Percentiles rank a stretch among this genome's conserved stretches.
These are phyloP conservation scores for Naso thynnoides DNA, from an alignment of 2,797 vertebrate species.

Conservation along the genomic window DNA sequence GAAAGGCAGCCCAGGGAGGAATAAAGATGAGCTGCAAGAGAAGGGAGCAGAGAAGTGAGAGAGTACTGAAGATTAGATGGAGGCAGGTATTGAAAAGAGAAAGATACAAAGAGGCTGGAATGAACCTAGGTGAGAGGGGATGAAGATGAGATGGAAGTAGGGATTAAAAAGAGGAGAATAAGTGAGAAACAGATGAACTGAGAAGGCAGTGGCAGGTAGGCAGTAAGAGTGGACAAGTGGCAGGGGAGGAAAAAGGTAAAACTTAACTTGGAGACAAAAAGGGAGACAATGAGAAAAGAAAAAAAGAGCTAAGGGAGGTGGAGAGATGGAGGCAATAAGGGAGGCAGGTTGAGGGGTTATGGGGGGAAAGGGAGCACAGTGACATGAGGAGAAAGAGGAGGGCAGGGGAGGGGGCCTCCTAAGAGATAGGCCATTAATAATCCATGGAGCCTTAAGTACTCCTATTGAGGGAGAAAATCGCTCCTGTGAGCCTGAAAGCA, in stretches of 20 bases:
- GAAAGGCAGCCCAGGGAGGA: background rate
- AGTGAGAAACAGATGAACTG: constrained; percentile 44
- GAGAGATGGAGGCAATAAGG: background rate
- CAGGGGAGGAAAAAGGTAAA: constrained; percentile 5
- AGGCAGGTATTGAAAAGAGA: constrained; percentile 30
- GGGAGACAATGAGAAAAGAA: constrained; percentile 27
- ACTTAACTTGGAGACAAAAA: constrained; percentile 21
- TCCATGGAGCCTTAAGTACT: constrained; percentile 80
- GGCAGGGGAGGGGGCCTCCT: constrained; percentile 29
- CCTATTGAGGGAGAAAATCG: constrained; percentile 75
- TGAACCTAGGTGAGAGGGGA: constrained; percentile 14
- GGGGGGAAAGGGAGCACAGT: constrained; percentile 11
- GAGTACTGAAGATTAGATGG: constrained; percentile 38
- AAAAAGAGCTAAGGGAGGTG: constrained; percentile 9
- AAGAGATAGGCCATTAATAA: constrained; percentile 80
- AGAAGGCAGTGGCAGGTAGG: background rate
- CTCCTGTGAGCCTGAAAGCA: constrained; percentile 65
- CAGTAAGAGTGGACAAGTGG: background rate
- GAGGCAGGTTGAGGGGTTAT: background rate
- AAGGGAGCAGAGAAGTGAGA: background rate
- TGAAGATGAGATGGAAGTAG: constrained; percentile 36
- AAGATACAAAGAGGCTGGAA: constrained; percentile 28
- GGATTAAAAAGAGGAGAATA: constrained; percentile 20
- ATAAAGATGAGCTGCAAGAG: constrained; percentile 17
- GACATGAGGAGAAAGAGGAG: constrained; percentile 45